These are phyloP conservation scores for Creontiades dilutus DNA, from an alignment of 2,888 invertebrate species.

Conservation along the genomic window DNA sequence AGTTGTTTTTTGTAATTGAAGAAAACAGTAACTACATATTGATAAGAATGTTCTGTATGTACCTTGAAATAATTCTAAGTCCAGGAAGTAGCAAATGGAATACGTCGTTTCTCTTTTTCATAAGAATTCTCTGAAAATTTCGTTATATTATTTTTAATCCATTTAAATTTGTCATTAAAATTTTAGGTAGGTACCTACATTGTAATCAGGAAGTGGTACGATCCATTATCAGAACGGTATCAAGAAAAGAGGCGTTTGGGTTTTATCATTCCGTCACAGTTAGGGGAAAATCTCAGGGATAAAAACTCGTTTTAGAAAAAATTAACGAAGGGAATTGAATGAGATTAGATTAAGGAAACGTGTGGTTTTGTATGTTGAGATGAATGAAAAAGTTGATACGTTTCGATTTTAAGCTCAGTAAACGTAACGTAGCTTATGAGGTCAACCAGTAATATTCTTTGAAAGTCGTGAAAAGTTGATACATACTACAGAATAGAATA, in stretches of 20 bases:
- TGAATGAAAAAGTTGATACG: too few species aligned
- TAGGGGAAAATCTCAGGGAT: conserved; percentile 65
- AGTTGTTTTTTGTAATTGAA: too few species aligned
- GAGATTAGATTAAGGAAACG: background rate
- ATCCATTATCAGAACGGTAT: conserved; percentile 1
- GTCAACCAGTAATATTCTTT: too few species aligned
- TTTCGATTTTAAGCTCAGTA: too few species aligned
- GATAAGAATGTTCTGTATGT: too few species aligned
- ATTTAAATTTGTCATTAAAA: background rate
- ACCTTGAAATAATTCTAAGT: too few species aligned
- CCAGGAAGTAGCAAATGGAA: background rate
- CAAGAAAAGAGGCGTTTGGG: conserved; percentile 27
- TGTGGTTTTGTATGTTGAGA: too few species aligned
- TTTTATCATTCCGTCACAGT: conserved; percentile 67
- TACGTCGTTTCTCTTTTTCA: background rate
- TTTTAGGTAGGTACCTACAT: background rate
- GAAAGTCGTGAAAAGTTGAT: background rate
- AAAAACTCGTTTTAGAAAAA: conserved; percentile 28
- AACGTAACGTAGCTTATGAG: too few species aligned
- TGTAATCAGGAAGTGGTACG: conserved; percentile 30
- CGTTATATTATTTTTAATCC: background rate
- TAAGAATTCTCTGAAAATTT: background rate
- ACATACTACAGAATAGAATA: background rate
- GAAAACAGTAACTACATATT: too few species aligned
- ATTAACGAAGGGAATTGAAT: background rate